Percentiles rank a stretch among this genome's conserved stretches.
These are phyloP conservation scores for Phylloscopus trochilus DNA, from an alignment of 2,113 vertebrate genomes.

Conservation along the genomic window DNA sequence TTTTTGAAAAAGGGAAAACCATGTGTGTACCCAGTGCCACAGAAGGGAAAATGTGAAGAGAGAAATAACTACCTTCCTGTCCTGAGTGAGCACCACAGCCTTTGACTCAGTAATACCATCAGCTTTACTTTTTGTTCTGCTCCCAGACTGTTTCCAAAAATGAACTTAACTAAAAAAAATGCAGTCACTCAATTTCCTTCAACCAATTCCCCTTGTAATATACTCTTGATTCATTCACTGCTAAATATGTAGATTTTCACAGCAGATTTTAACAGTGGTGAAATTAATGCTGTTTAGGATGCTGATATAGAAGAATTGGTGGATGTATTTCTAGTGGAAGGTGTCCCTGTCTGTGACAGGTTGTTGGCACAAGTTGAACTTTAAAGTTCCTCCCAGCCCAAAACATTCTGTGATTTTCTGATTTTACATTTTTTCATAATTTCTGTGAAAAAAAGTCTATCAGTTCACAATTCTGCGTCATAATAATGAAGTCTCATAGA, in stretches of 20 bases:
- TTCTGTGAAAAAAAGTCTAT: background rate
- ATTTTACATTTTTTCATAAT: background rate
- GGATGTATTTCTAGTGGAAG: background rate
- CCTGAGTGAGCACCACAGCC: background rate
- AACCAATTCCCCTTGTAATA: background rate
- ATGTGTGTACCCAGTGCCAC: background rate
- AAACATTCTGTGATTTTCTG: background rate
- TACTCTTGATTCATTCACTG: background rate
- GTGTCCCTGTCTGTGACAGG: background rate
- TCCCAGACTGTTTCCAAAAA: background rate
- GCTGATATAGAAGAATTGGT: background rate
- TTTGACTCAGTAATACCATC: background rate
- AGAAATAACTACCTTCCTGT: background rate
- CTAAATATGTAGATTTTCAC: background rate
- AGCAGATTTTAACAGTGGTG: background rate
- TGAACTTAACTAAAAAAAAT: background rate
- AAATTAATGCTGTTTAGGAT: background rate
- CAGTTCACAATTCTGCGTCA: background rate
- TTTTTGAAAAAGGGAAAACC: background rate
- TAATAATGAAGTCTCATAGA: background rate
- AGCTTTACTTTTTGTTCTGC: background rate
- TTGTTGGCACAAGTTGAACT: background rate
- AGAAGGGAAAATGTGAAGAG: background rate
- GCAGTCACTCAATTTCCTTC: background rate
- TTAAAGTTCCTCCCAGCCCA: background rate